These are phyloP conservation scores for Phenacoccus solenopsis DNA, from an alignment of 1,140 invertebrate genomes.

Conservation along the genomic window DNA sequence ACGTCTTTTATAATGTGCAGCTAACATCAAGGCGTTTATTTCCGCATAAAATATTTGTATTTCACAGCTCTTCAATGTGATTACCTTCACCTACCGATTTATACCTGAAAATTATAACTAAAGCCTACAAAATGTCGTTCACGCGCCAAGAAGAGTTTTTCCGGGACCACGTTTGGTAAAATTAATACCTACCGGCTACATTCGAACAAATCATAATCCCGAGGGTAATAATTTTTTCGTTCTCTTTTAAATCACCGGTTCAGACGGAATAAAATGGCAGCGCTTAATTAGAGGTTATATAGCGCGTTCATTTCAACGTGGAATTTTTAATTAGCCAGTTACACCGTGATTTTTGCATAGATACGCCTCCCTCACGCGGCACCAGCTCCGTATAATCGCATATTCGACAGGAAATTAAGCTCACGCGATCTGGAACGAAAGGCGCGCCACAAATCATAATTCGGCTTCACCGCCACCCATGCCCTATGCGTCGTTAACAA, in stretches of 20 bases:
- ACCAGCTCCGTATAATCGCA: neutral
- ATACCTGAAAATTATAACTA: neutral
- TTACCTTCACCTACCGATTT: neutral
- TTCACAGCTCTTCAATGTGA: neutral
- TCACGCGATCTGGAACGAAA: neutral
- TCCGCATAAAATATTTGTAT: neutral
- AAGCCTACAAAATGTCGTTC: no score
- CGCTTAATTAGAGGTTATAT: neutral
- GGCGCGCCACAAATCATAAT: neutral
- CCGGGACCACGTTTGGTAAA: neutral
- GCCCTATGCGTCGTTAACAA: no score
- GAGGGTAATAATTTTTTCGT: neutral
- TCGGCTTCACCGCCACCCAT: neutral
- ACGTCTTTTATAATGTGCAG: neutral
- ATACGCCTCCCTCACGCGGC: neutral
- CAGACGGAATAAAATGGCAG: neutral
- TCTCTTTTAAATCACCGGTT: neutral
- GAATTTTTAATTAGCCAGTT: neutral
- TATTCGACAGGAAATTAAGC: slow-evolving; percentile 1
- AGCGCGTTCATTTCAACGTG: neutral
- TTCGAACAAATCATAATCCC: neutral
- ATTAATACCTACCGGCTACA: neutral
- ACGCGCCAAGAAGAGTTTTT: neutral
- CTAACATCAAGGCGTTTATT: no score
- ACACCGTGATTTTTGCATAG: neutral